These are phyloP conservation scores for Zeus faber DNA, from an alignment of 2,113 vertebrate species.

Conservation along the genomic window DNA sequence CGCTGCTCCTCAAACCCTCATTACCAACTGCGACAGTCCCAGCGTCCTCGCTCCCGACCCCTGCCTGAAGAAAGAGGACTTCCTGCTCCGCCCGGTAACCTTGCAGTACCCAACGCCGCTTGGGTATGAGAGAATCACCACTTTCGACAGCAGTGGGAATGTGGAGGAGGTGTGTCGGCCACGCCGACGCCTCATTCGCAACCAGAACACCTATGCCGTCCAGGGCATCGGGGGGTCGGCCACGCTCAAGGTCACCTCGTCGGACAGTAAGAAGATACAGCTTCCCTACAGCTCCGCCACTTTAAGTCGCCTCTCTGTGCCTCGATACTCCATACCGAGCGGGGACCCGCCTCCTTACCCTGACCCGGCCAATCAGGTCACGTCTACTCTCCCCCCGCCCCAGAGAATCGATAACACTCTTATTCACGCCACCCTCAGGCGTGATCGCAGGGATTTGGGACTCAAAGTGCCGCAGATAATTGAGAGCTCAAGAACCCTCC, in stretches of 20 bases:
- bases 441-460: conserved; percentile 86
- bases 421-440: conserved; percentile 88
- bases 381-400: conserved; percentile 71
- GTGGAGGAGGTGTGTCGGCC: conserved; percentile 97
- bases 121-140: conserved; percentile 95
- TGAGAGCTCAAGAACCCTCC: conserved; percentile 84
- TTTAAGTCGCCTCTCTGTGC: conserved; percentile 88
- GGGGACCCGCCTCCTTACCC: conserved; percentile 96
- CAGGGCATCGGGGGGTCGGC: conserved; percentile 88
- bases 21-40: conserved; percentile 72
- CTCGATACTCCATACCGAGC: conserved; percentile 90
- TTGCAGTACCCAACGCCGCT: conserved; percentile 88
- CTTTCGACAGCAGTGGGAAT: conserved; percentile 97
- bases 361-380: conserved; percentile 83
- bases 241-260: conserved; percentile 87
- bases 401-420: conserved; percentile 86
- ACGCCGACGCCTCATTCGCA: conserved; percentile 85
- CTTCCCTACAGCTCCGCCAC: conserved; percentile 93
- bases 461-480: conserved; percentile 88
- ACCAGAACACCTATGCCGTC: conserved; percentile 85
- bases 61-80: conserved; percentile 90
- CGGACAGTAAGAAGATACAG: conserved; percentile 88
- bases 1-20: conserved; percentile 66
- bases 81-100: conserved; percentile 82
- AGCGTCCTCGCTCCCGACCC: conserved; percentile 76